Conservation (phyloP, 1,140 invertebrate species). For the Drosophila kurseongensis region DNA sequence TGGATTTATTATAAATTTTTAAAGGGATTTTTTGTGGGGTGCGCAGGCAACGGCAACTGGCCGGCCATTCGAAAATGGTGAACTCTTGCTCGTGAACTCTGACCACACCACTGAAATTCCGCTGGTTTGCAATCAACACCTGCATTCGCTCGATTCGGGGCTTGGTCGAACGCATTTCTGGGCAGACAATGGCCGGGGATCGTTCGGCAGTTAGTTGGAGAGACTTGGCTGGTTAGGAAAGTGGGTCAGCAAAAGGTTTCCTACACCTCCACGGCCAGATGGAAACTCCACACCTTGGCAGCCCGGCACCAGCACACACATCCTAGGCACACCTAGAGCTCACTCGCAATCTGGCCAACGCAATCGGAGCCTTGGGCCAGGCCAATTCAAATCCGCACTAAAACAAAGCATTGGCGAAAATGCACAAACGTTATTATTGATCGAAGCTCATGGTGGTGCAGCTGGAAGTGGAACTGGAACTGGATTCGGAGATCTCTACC, state of each 20-base stretch:
- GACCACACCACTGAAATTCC: constrained; percentile 47
- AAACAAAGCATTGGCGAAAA: constrained; percentile 40
- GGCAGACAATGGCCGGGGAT: constrained; percentile 33
- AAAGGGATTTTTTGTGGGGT: constrained; percentile 14
- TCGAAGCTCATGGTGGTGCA: constrained; percentile 47
- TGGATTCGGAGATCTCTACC: constrained; percentile 36
- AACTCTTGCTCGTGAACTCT: constrained; percentile 41
- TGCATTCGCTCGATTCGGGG: constrained; percentile 26
- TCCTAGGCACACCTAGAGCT: constrained; percentile 61
- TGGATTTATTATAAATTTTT: constrained; percentile 36
- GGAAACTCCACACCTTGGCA: constrained; percentile 42
- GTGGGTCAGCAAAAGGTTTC: constrained; percentile 58
- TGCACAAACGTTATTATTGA: constrained; percentile 45
- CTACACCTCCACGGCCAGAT: constrained; percentile 36
- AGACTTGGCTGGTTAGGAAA: constrained; percentile 37
- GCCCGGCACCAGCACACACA: constrained; percentile 21
- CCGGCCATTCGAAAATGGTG: constrained; percentile 8
- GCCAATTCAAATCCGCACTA: constrained; percentile 35
- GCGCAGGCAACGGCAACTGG: not conserved
- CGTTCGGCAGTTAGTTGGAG: constrained; percentile 11
- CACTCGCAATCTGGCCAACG: constrained; percentile 44
- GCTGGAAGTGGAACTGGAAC: constrained; percentile 41
- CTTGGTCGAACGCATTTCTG: constrained; percentile 50
- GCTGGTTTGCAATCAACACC: constrained; percentile 32
- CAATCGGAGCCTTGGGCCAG: constrained; percentile 51